Conservation (phyloP, 1,140 invertebrate genomes). For the Venturia canescens region DNA sequence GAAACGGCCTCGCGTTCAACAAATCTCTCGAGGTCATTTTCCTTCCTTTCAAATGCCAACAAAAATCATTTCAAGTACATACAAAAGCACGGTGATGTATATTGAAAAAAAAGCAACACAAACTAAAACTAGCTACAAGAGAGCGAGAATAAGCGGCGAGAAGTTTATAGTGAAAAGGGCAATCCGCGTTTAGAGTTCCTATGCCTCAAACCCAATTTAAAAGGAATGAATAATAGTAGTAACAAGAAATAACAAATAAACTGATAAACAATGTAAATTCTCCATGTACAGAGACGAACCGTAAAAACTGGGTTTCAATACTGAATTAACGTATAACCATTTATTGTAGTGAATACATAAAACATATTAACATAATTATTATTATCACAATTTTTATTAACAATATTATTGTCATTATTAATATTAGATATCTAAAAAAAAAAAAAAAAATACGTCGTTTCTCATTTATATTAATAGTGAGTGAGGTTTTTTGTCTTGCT, state of each 20-base stretch:
- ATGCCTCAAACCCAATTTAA: conserved; percentile 11
- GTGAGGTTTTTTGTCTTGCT: conserved; percentile 22
- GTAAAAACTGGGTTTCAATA: neutral
- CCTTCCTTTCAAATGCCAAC: too few relatives aligned
- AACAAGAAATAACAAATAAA: neutral
- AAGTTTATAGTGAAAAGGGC: conserved; percentile 11
- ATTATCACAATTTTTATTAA: too few relatives aligned
- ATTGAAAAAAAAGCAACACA: conserved; percentile 9
- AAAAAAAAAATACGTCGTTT: neutral
- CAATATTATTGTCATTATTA: too few relatives aligned
- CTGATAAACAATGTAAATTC: conserved; percentile 8
- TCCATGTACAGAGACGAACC: conserved; percentile 17
- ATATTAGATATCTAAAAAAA: too few relatives aligned
- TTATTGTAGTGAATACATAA: neutral
- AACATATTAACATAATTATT: neutral
- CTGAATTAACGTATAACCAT: neutral
- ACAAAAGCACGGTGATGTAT: too few relatives aligned
- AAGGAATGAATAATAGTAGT: neutral
- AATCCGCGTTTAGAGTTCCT: conserved; percentile 49
- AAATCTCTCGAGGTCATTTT: too few relatives aligned
- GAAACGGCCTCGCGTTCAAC: too few relatives aligned
- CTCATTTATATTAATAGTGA: conserved; percentile 19
- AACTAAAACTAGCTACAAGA: neutral
- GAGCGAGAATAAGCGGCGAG: neutral
- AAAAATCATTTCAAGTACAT: too few relatives aligned